Evolutionary conservation across 1,140 invertebrate genomes (phyloP).

Genomic region (Calosoma granatense): DNA sequence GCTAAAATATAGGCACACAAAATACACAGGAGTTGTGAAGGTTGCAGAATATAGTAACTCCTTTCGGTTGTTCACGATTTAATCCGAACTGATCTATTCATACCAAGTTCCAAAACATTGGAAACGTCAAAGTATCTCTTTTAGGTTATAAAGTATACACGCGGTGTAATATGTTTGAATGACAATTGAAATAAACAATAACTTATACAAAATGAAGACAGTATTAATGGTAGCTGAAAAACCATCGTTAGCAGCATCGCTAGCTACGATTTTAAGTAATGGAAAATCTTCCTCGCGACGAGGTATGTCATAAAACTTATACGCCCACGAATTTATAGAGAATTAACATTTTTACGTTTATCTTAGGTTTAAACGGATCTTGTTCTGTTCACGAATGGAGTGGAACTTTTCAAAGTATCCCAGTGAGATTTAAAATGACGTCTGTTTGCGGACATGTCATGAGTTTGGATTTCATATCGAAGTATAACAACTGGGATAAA

Average conservation of each 20-base stretch:
- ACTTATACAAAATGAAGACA: conserved; percentile 77
- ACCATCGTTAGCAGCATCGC: conserved; percentile 89
- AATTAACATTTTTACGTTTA: conserved; percentile 9
- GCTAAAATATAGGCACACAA: too few species aligned
- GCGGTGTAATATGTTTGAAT: too few species aligned
- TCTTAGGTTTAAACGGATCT: conserved; percentile 69
- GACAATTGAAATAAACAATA: too few species aligned
- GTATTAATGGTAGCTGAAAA: conserved; percentile 99
- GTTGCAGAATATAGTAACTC: too few species aligned
- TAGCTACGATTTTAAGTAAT: conserved; percentile 91
- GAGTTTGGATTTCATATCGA: conserved; percentile 88
- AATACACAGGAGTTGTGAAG: too few species aligned
- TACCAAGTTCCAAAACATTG: too few species aligned
- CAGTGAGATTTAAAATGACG: conserved; percentile 86
- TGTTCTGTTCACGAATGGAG: conserved; percentile 92
- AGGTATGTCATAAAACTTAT: conserved; percentile 47
- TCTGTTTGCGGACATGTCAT: conserved; percentile 98
- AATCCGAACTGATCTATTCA: too few species aligned
- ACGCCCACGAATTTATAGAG: not conserved
- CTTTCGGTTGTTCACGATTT: too few species aligned
- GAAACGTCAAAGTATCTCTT: too few species aligned
- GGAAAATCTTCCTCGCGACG: conserved; percentile 71
- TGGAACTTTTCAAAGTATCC: conserved; percentile 66
- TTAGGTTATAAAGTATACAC: too few species aligned
- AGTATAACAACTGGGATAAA: conserved; percentile 98